Base-by-base conservation (phyloP, 2,113 vertebrate species). In the Vicugna pacos region DNA sequence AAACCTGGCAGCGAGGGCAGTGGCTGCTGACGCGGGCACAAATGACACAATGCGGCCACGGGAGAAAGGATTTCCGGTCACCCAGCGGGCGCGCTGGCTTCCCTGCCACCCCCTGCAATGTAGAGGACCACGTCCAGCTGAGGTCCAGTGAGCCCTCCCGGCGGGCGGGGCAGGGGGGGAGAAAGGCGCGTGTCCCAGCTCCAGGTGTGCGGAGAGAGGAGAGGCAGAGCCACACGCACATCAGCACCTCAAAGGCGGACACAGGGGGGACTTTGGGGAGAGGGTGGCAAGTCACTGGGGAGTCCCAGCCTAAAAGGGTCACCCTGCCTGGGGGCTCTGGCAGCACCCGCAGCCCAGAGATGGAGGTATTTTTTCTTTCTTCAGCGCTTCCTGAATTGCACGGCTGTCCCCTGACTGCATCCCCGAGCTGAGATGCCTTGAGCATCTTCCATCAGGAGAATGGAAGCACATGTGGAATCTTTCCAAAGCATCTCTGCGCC, bases 11-110 rank as follows among this genome's bases (percentile, higher is more conserved):
- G 58, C 0, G 17, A 77, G 76, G 30, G 69, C 65, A 7, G n/a
- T 3, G 28, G 89, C 75, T 91, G 97, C 96, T 96, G 94, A 98
- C 20, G 0, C 19, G 62, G 6, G 75, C 94, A 93, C 65, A 79
- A 82, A 91, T 0, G 4, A 22, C 88, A 97, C 89, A 92, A 89
- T 42, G 85, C 4, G 10, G 67, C 62, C 48, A 3, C 3, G 16
- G 50, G 11, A 85, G 58, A 76, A 46, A 89, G 91, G 91, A 65
- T 81, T 86, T 86, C 82, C 24, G 1, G 85, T 64, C 88, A 32
- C 72, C 72, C 81, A 4, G 28, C 1, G 0, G 35, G 81, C 11
- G 9, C 50, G 9, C 87, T 1, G 2, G 70, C 80, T 56, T 22
- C 62, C 70, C 93, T 24, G 4, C 69, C 20, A 0, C 19, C 72